Evolutionary conservation across 2,888 invertebrate genomes (phyloP).

Genomic region (Mimumesa dahlbomi): DNA sequence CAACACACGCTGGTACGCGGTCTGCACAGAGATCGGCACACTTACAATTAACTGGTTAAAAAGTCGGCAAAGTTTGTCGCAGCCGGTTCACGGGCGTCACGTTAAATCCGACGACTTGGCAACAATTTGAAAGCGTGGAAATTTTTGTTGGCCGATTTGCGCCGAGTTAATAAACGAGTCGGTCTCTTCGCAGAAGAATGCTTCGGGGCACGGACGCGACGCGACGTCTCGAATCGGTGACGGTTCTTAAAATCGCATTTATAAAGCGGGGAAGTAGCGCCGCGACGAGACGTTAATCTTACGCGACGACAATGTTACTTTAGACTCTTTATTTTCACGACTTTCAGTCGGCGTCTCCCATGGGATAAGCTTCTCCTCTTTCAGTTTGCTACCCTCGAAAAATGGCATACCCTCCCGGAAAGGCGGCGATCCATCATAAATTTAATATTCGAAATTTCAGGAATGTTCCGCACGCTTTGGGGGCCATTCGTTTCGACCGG

Average conservation of each 20-base stretch:
- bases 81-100: too few relatives aligned
- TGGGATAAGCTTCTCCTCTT: slow-evolving; percentile 43
- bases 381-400: slow-evolving; percentile 34
- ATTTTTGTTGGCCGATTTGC: too few relatives aligned
- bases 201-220: too few relatives aligned
- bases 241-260: slow-evolving; percentile 14
- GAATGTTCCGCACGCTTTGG: slow-evolving; percentile 64
- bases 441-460: slow-evolving; percentile 75
- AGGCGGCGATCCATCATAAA: slow-evolving; percentile 74
- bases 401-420: slow-evolving; percentile 49
- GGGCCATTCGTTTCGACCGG: slow-evolving; percentile 62
- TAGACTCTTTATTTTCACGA: slow-evolving; percentile 54
- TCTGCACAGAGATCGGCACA: too few relatives aligned
- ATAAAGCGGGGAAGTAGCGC: slow-evolving; percentile 3
- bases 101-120: too few relatives aligned
- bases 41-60: too few relatives aligned
- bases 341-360: slow-evolving; percentile 43
- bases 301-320: slow-evolving; percentile 39
- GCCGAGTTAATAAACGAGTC: too few relatives aligned
- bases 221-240: too few relatives aligned
- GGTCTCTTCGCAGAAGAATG: too few relatives aligned
- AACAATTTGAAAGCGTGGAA: too few relatives aligned
- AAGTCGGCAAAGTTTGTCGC: too few relatives aligned
- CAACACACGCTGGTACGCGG: too few relatives aligned
- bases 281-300: slow-evolving; percentile 37